Evolutionary conservation across 2,888 invertebrate species (phyloP), one percentile per base, ranked within the genome.

Genomic region (Mythimna pallens): DNA sequence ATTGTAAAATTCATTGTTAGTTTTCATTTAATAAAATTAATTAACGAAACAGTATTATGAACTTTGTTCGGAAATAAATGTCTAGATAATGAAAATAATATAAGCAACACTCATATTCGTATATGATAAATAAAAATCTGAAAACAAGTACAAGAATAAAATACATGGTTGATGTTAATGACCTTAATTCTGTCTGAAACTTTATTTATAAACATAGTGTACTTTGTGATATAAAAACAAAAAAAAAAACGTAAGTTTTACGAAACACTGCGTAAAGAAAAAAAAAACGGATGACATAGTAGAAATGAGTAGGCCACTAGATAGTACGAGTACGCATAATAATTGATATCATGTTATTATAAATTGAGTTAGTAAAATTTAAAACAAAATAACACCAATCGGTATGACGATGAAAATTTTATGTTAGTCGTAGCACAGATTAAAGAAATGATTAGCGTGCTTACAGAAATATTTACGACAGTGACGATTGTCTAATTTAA

Each of bases 181-280:
- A 57, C 81, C 76, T 43, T 22, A 57, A 47, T 65, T 22, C 12
- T 57, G 47, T 52, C 12, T 55, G 36, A 52, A 65, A 80, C 43
- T 43, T 43, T 62, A 65, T 74, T 65, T 43, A 61, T 80, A 75
- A 75, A 75, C 55, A 65, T 22, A 54, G 0, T n/a, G 17, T 57
- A 34, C 10, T 55, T 36, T 57, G n/a, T 61, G 34, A 62, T 63
- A 61, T 20, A 36, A 50, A 62, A 76, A 81, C 55, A 52, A 75
- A 62, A n/a, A 52, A 40, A 43, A n/a, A 52, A 40, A 43, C 17
- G 20, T 8, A 34, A 25, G 20, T 52, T 43, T 9, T 12, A 57
- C 12, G 52, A 58, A 34, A 73, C 10, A 57, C 4, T 52, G 62
- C 20, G 14, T 52, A 25, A 58, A 55, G 12, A 12, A 40, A 47